Evolutionary conservation across 2,888 invertebrate species (phyloP).

Genomic region (Caradrina kadenii): DNA sequence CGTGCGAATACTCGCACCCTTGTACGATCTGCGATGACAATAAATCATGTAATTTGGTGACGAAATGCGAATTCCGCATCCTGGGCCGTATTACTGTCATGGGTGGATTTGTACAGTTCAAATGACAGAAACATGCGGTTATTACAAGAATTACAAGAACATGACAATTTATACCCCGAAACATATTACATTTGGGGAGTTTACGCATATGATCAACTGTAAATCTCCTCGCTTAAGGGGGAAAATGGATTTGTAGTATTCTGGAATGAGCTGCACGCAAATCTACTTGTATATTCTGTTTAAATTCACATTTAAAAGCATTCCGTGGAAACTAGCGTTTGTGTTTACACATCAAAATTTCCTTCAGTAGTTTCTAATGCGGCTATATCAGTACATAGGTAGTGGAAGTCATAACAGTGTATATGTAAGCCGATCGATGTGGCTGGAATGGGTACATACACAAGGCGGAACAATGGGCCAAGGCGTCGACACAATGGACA

Average conservation of each 20-base stretch:
- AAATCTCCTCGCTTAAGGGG: conserved; percentile 70
- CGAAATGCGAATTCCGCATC: conserved; percentile 79
- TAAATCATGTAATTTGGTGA: conserved; percentile 89
- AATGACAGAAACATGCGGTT: conserved; percentile 84
- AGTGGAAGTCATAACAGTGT: conserved; percentile 79
- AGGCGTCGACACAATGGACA: conserved; percentile 89
- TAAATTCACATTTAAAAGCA: conserved; percentile 52
- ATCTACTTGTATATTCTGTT: conserved; percentile 60
- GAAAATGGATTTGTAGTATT: conserved; percentile 68
- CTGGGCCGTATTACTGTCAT: conserved; percentile 70
- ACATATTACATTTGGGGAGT: conserved; percentile 78
- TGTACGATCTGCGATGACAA: conserved; percentile 83
- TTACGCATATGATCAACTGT: conserved; percentile 76
- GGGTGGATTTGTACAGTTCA: conserved; percentile 82
- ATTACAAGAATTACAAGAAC: conserved; percentile 83
- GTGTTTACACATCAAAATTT: conserved; percentile 65
- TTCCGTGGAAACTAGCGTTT: conserved; percentile 52
- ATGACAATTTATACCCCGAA: conserved; percentile 83
- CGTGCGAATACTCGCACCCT: conserved; percentile 63
- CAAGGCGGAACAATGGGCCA: conserved; percentile 83
- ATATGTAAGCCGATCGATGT: conserved; percentile 81
- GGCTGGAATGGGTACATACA: conserved; percentile 76
- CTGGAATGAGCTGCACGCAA: conserved; percentile 57
- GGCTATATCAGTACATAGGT: conserved; percentile 69
- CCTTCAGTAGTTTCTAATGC: conserved; percentile 67